Conservation (phyloP, 2,113 vertebrate genomes). For the Hylia prasina region DNA sequence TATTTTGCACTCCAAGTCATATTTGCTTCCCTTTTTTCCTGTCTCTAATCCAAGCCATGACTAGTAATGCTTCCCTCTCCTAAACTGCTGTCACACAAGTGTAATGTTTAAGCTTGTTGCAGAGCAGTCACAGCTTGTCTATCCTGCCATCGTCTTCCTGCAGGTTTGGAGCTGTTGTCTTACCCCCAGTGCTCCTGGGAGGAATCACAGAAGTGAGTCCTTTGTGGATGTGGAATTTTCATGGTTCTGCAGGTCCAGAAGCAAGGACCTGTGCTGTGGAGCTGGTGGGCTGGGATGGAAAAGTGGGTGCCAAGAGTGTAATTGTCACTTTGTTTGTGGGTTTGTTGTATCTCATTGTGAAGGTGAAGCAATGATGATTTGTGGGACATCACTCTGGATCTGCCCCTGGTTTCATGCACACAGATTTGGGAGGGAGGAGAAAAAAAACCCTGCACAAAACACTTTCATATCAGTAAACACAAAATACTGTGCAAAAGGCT, state of each 20-base stretch:
- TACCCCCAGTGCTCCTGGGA: not conserved
- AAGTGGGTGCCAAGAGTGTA: not conserved
- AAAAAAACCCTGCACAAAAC: not conserved
- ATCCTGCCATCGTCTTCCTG: not conserved
- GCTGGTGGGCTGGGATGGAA: not conserved
- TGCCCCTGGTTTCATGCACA: not conserved
- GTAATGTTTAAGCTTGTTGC: not conserved
- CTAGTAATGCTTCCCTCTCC: not conserved
- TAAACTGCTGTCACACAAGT: not conserved
- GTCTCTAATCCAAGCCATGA: not conserved
- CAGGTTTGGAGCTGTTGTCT: not conserved
- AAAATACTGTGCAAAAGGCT: not conserved
- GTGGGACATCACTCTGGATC: not conserved
- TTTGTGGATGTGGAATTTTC: not conserved
- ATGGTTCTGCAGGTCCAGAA: not conserved
- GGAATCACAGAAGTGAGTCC: not conserved
- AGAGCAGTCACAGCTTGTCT: not conserved
- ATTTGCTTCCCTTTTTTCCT: not conserved
- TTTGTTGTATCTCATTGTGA: not conserved
- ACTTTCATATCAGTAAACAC: not conserved
- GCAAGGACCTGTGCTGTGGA: not conserved
- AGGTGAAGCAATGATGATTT: not conserved
- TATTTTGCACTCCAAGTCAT: not conserved
- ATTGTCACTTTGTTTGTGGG: too few species aligned
- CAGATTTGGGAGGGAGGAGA: not conserved